phyloP scores from a whole-genome alignment of 2,888 invertebrate species.

The Notocelia uddmanniana region DNA sequence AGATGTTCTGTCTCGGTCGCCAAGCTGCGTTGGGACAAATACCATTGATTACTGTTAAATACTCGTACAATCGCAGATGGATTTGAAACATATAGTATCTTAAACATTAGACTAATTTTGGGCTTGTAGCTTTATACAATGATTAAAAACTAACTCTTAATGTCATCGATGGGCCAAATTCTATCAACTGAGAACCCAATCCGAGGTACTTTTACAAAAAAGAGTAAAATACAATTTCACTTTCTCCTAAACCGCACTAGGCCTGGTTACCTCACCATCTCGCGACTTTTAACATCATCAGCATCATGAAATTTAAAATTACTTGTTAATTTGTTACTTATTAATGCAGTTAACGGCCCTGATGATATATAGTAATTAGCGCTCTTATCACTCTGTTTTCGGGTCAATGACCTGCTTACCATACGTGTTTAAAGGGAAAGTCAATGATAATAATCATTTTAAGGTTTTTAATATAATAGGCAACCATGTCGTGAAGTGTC shows the following conservation, averaged over 20 bases:
- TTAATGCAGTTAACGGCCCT: slow-evolving; percentile 17
- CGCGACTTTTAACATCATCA: not conserved
- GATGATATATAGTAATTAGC: slow-evolving; percentile 17
- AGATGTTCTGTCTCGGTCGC: slow-evolving; percentile 40
- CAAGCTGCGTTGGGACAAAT: slow-evolving; percentile 16
- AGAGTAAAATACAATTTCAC: slow-evolving; percentile 6
- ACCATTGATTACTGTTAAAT: not conserved
- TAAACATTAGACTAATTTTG: not conserved
- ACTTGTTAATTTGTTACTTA: slow-evolving; percentile 11
- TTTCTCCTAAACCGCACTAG: not conserved
- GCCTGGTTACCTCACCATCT: not conserved
- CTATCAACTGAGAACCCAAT: not conserved
- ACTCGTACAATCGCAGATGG: not conserved
- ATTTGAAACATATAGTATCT: not conserved
- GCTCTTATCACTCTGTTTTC: slow-evolving; percentile 33
- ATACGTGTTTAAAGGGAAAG: slow-evolving; percentile 15
- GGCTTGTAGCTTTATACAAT: no score
- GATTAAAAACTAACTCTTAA: no score
- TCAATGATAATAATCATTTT: slow-evolving; percentile 15
- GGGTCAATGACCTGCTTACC: slow-evolving; percentile 21
- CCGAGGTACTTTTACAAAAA: not conserved
- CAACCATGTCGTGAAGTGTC: not conserved
- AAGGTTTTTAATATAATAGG: not conserved
- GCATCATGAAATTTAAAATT: not conserved
- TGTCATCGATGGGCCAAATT: not conserved